Conservation (phyloP, 2,888 invertebrate species). For the Melieria crassipennis region DNA sequence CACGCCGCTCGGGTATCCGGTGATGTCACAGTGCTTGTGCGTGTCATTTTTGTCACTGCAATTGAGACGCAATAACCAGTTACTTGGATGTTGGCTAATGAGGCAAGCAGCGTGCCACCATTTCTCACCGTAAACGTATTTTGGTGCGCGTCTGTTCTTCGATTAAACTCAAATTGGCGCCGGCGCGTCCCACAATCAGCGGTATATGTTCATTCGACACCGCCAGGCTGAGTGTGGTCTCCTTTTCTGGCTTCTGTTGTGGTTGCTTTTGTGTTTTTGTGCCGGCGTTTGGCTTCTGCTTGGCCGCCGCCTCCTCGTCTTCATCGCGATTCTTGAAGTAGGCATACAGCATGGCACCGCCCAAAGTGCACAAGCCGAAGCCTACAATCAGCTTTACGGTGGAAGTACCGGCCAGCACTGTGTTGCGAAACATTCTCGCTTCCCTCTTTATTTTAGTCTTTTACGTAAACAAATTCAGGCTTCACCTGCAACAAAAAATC, state of each 20-base stretch:
- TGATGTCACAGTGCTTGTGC: conserved; percentile 75
- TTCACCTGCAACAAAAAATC: too few relatives aligned
- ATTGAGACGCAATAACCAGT: background rate
- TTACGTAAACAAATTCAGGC: too few relatives aligned
- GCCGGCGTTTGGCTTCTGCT: conserved; percentile 28
- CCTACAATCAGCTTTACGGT: conserved; percentile 72
- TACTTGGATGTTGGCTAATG: too few relatives aligned
- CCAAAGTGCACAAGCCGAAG: conserved; percentile 75
- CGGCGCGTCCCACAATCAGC: conserved; percentile 78
- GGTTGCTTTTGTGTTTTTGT: conserved; percentile 21
- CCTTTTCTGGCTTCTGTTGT: conserved; percentile 50
- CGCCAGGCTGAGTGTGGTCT: conserved; percentile 69
- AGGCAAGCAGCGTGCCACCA: background rate
- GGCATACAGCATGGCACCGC: conserved; percentile 76
- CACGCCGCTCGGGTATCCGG: conserved; percentile 74
- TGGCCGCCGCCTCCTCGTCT: conserved; percentile 51
- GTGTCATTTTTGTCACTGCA: conserved; percentile 69
- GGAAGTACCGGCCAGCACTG: conserved; percentile 54
- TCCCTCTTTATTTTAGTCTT: too few relatives aligned
- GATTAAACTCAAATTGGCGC: conserved; percentile 79
- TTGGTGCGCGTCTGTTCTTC: conserved; percentile 77
- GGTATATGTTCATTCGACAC: conserved; percentile 74
- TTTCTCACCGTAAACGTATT: conserved; percentile 66
- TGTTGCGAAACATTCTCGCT: conserved; percentile 55
- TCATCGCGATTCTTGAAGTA: conserved; percentile 74